A percentile compares a stretch with the other conserved stretches of the same genome.
phyloP scores from a whole-genome alignment of 1,140 invertebrate species.

The Drosophila kanapiae region DNA sequence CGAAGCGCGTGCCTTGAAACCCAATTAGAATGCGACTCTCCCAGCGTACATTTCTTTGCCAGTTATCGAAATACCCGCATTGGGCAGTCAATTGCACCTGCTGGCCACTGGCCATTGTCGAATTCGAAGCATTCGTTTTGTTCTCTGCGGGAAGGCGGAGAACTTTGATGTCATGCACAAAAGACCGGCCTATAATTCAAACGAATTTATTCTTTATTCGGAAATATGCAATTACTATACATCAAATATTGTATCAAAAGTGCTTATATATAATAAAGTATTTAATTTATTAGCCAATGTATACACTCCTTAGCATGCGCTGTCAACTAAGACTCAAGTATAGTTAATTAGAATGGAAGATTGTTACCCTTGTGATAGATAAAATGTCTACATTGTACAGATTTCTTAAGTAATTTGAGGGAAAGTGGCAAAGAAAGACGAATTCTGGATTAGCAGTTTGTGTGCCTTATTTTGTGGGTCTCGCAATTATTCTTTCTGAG shows the following conservation, averaged over 20 bases:
- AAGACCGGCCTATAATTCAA: neutral
- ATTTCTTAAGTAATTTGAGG: neutral
- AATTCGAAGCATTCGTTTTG: neutral
- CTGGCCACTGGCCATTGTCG: constrained; percentile 27
- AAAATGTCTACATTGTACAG: neutral
- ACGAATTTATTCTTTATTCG: neutral
- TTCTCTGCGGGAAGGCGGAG: neutral
- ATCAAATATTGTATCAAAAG: neutral
- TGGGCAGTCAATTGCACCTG: constrained; percentile 26
- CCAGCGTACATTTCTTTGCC: constrained; percentile 18
- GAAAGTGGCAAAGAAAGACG: neutral
- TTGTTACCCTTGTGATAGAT: neutral
- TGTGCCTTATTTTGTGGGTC: neutral
- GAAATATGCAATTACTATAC: neutral
- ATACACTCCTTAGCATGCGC: too few relatives aligned
- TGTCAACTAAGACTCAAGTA: too few relatives aligned
- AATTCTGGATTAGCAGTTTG: neutral
- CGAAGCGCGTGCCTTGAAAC: constrained; percentile 64
- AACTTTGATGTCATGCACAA: constrained; percentile 9
- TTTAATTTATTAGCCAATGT: neutral
- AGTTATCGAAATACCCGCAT: constrained; percentile 18
- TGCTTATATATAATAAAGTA: neutral
- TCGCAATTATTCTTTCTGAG: neutral
- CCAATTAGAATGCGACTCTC: constrained; percentile 62
- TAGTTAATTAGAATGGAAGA: too few relatives aligned